These are phyloP conservation scores for Pentamera pediparva DNA, from an alignment of 53 echinoderm and acorn worm genomes.

Conservation along the genomic window DNA sequence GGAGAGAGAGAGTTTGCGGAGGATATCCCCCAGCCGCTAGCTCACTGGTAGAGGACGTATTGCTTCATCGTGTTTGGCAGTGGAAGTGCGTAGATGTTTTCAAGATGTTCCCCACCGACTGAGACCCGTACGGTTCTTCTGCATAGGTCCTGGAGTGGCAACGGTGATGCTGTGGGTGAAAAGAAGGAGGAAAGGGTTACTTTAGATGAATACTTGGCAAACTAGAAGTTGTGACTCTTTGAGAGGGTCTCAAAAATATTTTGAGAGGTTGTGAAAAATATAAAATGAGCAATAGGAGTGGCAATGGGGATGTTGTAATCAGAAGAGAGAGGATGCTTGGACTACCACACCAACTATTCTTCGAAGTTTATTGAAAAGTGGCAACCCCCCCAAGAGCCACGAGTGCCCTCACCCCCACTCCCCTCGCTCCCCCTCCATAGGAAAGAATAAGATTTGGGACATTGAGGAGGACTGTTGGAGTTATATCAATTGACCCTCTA, in stretches of 20 bases:
- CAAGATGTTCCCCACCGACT: slow-evolving; percentile 83
- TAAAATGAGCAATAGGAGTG: too few species aligned
- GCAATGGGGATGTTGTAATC: too few species aligned
- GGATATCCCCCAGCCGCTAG: not conserved
- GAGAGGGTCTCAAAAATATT: not conserved
- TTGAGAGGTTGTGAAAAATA: too few species aligned
- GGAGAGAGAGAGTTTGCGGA: slow-evolving; percentile 12
- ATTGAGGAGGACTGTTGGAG: too few species aligned
- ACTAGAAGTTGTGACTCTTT: not conserved
- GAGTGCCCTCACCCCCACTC: too few species aligned
- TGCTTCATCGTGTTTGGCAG: slow-evolving; percentile 88
- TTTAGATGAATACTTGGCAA: not conserved
- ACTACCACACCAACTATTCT: too few species aligned
- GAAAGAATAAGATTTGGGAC: too few species aligned
- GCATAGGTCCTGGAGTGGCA: slow-evolving; percentile 94
- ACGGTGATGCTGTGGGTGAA: slow-evolving; percentile 71
- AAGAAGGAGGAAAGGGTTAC: not conserved
- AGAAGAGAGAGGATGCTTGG: too few species aligned
- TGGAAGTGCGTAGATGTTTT: slow-evolving; percentile 87
- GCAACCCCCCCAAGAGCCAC: too few species aligned
- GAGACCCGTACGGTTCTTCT: slow-evolving; percentile 77
- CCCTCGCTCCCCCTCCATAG: too few species aligned
- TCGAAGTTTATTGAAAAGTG: too few species aligned
- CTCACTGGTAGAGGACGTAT: slow-evolving; percentile 95
- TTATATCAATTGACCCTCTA: too few species aligned